These are phyloP conservation scores for Limnodromus scolopaceus DNA, from an alignment of 2,797 vertebrate species.

Conservation along the genomic window DNA sequence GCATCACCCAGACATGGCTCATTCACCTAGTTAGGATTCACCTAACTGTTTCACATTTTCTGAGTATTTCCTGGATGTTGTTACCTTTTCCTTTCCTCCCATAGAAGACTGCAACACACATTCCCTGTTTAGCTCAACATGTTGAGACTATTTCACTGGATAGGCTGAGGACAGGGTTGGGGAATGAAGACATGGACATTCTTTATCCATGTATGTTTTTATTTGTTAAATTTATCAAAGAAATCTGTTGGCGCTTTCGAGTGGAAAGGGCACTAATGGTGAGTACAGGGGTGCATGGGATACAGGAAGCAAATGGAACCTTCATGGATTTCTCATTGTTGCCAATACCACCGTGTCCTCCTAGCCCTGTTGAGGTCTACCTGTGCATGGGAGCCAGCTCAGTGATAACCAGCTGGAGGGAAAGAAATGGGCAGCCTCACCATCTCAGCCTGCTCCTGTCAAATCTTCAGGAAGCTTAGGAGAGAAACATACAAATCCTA, in stretches of 20 bases:
- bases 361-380: background rate
- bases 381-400: background rate
- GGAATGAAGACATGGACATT: background rate
- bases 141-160: background rate
- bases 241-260: background rate
- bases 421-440: background rate
- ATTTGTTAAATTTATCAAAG: background rate
- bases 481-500: background rate
- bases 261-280: background rate
- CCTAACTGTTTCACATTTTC: background rate
- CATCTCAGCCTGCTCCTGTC: background rate
- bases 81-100: background rate
- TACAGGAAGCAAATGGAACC: background rate
- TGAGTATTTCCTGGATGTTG: background rate
- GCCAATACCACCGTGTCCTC: background rate
- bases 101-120: background rate
- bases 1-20: background rate
- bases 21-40: background rate
- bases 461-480: background rate
- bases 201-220: background rate
- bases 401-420: background rate
- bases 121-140: background rate
- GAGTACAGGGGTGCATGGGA: background rate
- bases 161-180: rapidly evolving
- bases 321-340: background rate